Base-by-base conservation (phyloP, 2,113 vertebrate species). In the Crotalus helleri region DNA sequence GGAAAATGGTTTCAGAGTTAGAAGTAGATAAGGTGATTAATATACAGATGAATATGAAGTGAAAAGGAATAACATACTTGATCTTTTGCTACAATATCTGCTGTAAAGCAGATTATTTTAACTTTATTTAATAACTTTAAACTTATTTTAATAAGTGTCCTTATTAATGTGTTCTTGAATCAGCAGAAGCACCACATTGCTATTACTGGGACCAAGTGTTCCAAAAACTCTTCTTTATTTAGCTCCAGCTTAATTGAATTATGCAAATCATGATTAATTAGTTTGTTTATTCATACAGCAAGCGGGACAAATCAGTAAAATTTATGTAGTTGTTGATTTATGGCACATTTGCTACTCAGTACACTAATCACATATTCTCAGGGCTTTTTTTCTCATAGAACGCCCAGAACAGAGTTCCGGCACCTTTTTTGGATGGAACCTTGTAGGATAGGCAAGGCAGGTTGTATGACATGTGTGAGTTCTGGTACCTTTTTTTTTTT, bases 61-160 rank as follows among this genome's bases (percentile, higher is more conserved):
- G 33, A 46, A 92, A 92, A 26, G 17, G 26, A 92, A 92, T 85
- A 92, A 44, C 49, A 12, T 49, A 24, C 54, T 85, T 92, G 61
- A 89, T 21, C 81, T 92, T 85, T 85, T 85, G 87, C 54, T 46
- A 61, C 21, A 85, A 89, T 17, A 4, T 46, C 59, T 92, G 10
- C 54, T 49, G 0, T 81, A 85, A 57, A 58, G 59, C 54, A 49
- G 55, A 89, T 58, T 26, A 85, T 46, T 29, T 58, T 89, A 74
- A 58, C 24, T 51, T 51, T 51, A 51, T 51, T 51, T 51, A 51
- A 51, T 51, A 51, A 51, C 49, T 51, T 51, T 10, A 51, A 51
- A 51, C 49, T 51, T 51, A 51, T 51, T 51, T 51, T 51, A 51
- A 51, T 9, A 51, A 51, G 49, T 10, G 49, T 9, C 49, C 49